Evolutionary conservation across 2,888 invertebrate species (phyloP).

Genomic region (Callyntrura sp.): DNA sequence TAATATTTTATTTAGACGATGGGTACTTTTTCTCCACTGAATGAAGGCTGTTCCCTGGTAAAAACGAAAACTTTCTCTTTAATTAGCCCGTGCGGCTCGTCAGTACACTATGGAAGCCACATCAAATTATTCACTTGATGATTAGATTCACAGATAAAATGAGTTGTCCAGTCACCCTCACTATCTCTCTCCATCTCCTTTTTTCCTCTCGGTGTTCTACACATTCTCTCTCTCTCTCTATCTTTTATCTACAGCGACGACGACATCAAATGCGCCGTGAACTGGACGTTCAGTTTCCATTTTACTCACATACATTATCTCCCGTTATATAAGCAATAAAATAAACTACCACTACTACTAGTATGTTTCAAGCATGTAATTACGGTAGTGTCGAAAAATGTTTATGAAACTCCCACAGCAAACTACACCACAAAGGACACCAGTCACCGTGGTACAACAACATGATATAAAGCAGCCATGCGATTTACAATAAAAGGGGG

Average conservation of each 20-base stretch:
- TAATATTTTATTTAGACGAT: slow-evolving; percentile 16
- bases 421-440: not conserved
- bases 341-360: not conserved
- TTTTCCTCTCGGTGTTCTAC: no score
- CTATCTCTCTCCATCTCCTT: no score
- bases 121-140: slow-evolving; percentile 42
- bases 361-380: not conserved
- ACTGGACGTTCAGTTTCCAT: not conserved
- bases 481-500: not conserved
- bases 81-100: slow-evolving; percentile 31
- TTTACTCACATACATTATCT: not conserved
- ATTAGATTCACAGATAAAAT: slow-evolving; percentile 39
- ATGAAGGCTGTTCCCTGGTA: not conserved
- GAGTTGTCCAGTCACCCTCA: slow-evolving; percentile 3
- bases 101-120: slow-evolving; percentile 1
- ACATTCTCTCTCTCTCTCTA: no score
- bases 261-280: not conserved
- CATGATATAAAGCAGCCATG: not conserved
- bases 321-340: not conserved
- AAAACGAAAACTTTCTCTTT: slow-evolving; percentile 27
- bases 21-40: not conserved
- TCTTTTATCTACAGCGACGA: not conserved
- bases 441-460: not conserved
- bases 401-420: not conserved
- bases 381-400: not conserved